Evolutionary conservation across 2,888 invertebrate species (phyloP).

Genomic region (Amblyjoppa proteus): DNA sequence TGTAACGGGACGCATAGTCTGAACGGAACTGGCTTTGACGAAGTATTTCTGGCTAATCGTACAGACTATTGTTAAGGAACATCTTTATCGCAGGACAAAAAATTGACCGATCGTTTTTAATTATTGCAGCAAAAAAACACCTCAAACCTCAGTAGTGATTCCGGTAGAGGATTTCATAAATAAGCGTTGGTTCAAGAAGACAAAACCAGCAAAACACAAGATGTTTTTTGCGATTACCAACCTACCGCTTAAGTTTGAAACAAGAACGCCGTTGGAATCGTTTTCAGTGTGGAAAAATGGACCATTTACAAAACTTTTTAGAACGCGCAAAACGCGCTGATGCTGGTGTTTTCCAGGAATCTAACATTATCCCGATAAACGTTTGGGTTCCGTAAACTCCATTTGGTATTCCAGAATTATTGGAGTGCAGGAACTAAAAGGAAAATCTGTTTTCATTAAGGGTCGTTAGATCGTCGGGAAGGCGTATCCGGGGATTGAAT

Average conservation of each 20-base stretch:
- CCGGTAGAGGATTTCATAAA: no score
- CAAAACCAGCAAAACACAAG: neutral
- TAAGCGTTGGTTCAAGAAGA: no score
- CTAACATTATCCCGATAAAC: neutral
- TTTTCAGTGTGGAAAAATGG: neutral
- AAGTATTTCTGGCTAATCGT: no score
- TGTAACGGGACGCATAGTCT: no score
- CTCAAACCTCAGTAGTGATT: no score
- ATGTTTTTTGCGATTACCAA: neutral
- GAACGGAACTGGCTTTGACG: no score
- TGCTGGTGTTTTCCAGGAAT: neutral
- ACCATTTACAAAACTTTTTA: neutral
- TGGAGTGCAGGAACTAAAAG: neutral
- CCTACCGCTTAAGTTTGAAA: neutral
- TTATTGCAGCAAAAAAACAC: no score
- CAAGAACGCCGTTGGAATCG: neutral
- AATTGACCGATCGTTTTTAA: no score
- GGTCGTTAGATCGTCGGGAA: neutral
- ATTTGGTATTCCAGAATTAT: neutral
- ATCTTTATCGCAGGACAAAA: no score
- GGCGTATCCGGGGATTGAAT: slow-evolving; percentile 30
- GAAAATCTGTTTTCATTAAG: slow-evolving; percentile 28
- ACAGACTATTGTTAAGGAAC: no score
- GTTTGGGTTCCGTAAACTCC: neutral
- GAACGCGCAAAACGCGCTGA: neutral